phyloP scores from a whole-genome alignment of 1,140 invertebrate genomes.

The Argopecten irradians region DNA sequence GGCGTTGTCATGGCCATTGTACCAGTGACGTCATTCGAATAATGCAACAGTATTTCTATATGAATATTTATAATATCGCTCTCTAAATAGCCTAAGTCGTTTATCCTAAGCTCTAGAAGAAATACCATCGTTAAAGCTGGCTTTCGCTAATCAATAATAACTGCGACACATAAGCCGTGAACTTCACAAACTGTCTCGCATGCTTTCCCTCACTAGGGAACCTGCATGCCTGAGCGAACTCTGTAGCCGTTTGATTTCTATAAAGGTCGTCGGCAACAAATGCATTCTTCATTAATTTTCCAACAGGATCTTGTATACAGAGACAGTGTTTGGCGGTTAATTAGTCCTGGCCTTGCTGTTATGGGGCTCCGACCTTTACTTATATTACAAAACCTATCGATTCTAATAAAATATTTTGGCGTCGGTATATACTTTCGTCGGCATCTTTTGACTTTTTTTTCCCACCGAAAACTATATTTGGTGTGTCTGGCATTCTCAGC shows the following conservation, averaged over 20 bases:
- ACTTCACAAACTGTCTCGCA: not conserved
- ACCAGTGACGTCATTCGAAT: not conserved
- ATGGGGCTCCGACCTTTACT: not conserved
- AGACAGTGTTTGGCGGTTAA: not conserved
- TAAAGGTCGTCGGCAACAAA: not conserved
- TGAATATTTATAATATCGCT: not conserved
- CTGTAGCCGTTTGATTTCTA: not conserved
- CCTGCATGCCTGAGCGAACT: not conserved
- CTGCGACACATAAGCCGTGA: not conserved
- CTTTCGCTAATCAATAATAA: not conserved
- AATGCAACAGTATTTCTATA: not conserved
- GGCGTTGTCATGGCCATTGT: too few relatives aligned
- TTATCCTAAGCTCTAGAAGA: not conserved
- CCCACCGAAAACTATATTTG: too few relatives aligned
- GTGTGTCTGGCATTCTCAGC: too few relatives aligned
- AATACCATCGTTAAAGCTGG: too few relatives aligned
- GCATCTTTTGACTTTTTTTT: too few relatives aligned
- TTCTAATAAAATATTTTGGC: too few relatives aligned
- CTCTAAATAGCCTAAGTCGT: not conserved
- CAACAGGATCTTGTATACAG: not conserved
- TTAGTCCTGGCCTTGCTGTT: too few relatives aligned
- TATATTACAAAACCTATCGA: not conserved
- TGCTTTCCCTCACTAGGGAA: not conserved
- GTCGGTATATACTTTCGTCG: too few relatives aligned
- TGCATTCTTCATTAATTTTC: not conserved